A percentile compares a stretch with the other conserved stretches of the same genome.
These are phyloP conservation scores for Carcina quercana DNA, from an alignment of 2,888 invertebrate genomes.

Conservation along the genomic window DNA sequence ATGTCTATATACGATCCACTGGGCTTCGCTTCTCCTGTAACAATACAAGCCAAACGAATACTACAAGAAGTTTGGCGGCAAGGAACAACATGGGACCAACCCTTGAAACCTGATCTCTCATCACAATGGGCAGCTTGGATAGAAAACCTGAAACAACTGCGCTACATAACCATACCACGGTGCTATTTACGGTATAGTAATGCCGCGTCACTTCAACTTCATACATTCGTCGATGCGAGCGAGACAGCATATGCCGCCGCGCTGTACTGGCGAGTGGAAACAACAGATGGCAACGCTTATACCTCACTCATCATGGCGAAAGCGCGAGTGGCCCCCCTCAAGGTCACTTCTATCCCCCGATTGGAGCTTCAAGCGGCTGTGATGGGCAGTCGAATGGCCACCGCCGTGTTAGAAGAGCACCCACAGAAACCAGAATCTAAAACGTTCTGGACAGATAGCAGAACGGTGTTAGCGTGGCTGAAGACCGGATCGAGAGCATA, in stretches of 20 bases:
- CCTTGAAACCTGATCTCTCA: neutral
- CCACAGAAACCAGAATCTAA: neutral
- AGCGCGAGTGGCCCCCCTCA: constrained; percentile 10
- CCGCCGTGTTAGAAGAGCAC: constrained; percentile 6
- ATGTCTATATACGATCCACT: neutral
- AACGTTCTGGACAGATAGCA: constrained; percentile 15
- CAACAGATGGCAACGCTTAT: constrained; percentile 10
- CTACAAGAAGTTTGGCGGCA: neutral
- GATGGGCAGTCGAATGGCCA: constrained; percentile 9
- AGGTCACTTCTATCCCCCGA: constrained; percentile 13
- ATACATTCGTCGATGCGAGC: constrained; percentile 24
- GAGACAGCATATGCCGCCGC: constrained; percentile 21
- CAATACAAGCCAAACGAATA: neutral
- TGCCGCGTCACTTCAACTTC: constrained; percentile 15
- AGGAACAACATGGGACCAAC: neutral
- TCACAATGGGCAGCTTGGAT: neutral
- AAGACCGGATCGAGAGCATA: constrained; percentile 9
- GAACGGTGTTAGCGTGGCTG: constrained; percentile 17
- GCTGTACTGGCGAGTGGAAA: constrained; percentile 16
- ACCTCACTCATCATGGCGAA: constrained; percentile 14
- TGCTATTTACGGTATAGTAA: no score
- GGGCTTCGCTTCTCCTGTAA: neutral
- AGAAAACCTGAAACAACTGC: neutral
- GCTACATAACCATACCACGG: neutral
- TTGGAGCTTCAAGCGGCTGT: constrained; percentile 12